These are phyloP conservation scores for Drosophila lacertosa DNA, from an alignment of 1,140 invertebrate species.

Conservation along the genomic window DNA sequence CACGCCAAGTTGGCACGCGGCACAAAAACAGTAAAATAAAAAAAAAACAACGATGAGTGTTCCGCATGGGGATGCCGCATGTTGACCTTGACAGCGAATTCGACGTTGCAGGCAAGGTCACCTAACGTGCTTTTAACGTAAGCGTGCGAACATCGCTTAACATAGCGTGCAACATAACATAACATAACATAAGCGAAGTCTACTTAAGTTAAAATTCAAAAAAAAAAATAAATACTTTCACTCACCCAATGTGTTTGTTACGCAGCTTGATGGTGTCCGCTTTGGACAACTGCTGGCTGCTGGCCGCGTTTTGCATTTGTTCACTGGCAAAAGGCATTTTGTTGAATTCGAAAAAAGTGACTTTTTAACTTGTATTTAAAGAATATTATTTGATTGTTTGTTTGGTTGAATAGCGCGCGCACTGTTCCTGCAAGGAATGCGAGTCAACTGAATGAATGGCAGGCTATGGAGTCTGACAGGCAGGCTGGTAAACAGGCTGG, in stretches of 20 bases:
- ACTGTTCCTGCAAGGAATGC: conserved; percentile 42
- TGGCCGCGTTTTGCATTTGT: conserved; percentile 74
- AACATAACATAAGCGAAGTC: neutral
- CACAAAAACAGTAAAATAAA: conserved; percentile 34
- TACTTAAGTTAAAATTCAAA: neutral
- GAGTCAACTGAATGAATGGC: conserved; percentile 11
- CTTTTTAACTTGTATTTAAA: conserved; percentile 8
- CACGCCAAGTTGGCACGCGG: conserved; percentile 24
- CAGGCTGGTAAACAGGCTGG: conserved; percentile 5
- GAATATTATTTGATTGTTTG: neutral
- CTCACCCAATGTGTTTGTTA: conserved; percentile 92
- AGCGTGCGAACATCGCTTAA: conserved; percentile 10
- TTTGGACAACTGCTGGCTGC: conserved; percentile 89
- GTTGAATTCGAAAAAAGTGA: conserved; percentile 4
- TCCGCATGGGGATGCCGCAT: conserved; percentile 62
- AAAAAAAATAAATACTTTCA: conserved; percentile 13
- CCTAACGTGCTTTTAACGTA: conserved; percentile 30
- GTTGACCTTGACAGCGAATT: conserved; percentile 73
- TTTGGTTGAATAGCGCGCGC: conserved; percentile 12
- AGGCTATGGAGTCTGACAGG: neutral
- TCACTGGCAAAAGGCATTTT: conserved; percentile 78
- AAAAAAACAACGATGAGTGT: conserved; percentile 53
- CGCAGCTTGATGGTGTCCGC: conserved; percentile 90
- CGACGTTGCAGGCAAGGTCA: conserved; percentile 60
- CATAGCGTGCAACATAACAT: neutral